These are phyloP conservation scores for Periophthalmus magnuspinnatus DNA, from an alignment of 2,797 vertebrate species.

Conservation along the genomic window DNA sequence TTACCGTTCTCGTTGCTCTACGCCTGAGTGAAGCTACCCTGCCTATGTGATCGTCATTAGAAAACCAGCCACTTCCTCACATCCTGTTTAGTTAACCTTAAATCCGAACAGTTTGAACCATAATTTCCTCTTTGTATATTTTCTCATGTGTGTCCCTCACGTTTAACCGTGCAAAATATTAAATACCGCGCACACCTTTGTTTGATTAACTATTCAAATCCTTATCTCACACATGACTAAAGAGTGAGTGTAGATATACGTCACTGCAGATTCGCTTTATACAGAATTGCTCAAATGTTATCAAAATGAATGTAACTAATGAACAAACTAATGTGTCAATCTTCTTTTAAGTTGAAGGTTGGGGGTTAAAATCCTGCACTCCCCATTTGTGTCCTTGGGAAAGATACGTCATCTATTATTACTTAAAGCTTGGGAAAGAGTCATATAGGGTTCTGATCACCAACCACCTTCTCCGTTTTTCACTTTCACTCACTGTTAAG, in stretches of 20 bases:
- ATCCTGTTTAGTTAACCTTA: slow-evolving; percentile 50
- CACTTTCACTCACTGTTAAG: no score
- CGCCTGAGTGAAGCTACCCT: slow-evolving; percentile 28
- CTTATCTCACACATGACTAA: background rate
- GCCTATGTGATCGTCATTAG: slow-evolving; percentile 31
- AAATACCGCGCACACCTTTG: background rate
- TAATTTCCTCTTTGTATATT: slow-evolving; percentile 21
- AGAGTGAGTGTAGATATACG: background rate
- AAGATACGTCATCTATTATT: no score
- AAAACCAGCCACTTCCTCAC: slow-evolving; percentile 23
- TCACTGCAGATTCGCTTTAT: background rate
- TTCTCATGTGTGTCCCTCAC: background rate
- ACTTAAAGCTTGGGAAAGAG: no score
- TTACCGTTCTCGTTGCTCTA: background rate
- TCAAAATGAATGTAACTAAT: no score
- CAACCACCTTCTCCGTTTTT: no score
- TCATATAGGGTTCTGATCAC: no score
- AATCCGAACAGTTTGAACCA: slow-evolving; percentile 41
- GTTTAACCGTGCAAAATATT: background rate
- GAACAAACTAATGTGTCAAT: no score
- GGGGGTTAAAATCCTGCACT: no score
- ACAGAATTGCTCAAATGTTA: no score
- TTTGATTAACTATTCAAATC: background rate
- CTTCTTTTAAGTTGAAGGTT: no score
- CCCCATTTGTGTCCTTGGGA: no score